Evolutionary conservation across 2,888 invertebrate species (phyloP).

Genomic region (Rhagium mordax): DNA sequence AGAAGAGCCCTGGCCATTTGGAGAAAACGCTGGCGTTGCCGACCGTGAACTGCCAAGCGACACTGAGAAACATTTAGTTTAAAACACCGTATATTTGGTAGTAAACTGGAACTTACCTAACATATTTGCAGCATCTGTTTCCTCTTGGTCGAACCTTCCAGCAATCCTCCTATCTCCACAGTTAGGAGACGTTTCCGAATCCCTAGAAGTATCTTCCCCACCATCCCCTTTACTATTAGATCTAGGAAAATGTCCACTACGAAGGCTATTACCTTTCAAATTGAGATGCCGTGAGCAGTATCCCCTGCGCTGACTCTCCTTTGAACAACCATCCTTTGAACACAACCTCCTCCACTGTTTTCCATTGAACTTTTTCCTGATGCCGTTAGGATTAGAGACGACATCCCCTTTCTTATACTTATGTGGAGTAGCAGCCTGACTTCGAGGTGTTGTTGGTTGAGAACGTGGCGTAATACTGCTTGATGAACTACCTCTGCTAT

Average conservation of each 20-base stretch:
- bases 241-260: slow-evolving; percentile 70
- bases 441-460: slow-evolving; percentile 91
- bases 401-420: slow-evolving; percentile 99
- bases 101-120: slow-evolving; percentile 75
- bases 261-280: slow-evolving; percentile 80
- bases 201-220: slow-evolving; percentile 87
- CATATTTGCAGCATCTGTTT: slow-evolving; percentile 98
- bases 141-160: slow-evolving; percentile 92
- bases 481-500: slow-evolving; percentile 93
- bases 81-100: background rate
- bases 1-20: slow-evolving; percentile 80
- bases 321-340: slow-evolving; percentile 94
- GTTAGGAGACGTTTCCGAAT: slow-evolving; percentile 91
- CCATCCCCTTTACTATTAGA: slow-evolving; percentile 78
- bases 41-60: slow-evolving; percentile 95
- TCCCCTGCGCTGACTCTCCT: slow-evolving; percentile 97
- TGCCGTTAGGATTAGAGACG: slow-evolving; percentile 93
- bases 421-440: slow-evolving; percentile 92
- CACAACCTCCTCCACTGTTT: slow-evolving; percentile 99
- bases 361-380: slow-evolving; percentile 99
- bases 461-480: slow-evolving; percentile 92
- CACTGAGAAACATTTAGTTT: slow-evolving; percentile 73
- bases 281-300: slow-evolving; percentile 97
- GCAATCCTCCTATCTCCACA: slow-evolving; percentile 81
- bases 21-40: slow-evolving; percentile 92